Base-by-base conservation (phyloP, 2,888 invertebrate genomes). In the Scelioninae gen. 1 region DNA sequence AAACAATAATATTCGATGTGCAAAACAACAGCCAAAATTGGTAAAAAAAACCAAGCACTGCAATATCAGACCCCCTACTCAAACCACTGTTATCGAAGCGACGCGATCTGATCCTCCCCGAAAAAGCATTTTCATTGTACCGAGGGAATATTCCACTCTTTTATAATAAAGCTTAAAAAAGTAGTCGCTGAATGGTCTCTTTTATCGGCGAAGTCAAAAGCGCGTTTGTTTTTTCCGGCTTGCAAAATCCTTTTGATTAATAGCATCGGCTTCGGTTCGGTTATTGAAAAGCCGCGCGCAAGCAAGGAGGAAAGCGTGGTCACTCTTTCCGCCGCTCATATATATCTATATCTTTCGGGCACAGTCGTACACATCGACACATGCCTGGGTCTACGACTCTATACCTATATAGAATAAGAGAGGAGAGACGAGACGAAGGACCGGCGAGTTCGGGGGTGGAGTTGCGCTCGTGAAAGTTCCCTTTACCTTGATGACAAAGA, bases 401-500 rank as follows among this genome's bases (percentile, higher is more conserved):
- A 40, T 53, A 58, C 69, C 32, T 47, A 68, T 49, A 34, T 68
- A 38, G 32, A 72, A 65, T 66, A 62, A 69, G 47, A 84, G 84
- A 68, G 72, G 84, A 84, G 82, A 80, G 81, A 76, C 76, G 71
- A 79, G 72, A 77, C 74, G 80, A 76, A 80, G 65, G 60, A 58
- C 56, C 53, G 69, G 74, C 66, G 80, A 82, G 81, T 53, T 75
- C 82, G 72, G 82, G 82, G 84, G 85, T 82, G 81, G 87, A 81
- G 86, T 85, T 84, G 65, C 47, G 60, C 76, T 90, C 88, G 90
- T 90, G 90, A 90, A 91, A 91, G 89, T 91, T 91, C 90, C 89
- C 92, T 91, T 91, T 90, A 89, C 90, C 90, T 91, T 90, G 91
- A 92, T 92, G 92, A 92, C 91, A 92, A 92, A 92, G 91, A 90